Percentiles rank a stretch among this genome's conserved stretches.
These are phyloP conservation scores for Pao palembangensis DNA, from an alignment of 2,113 vertebrate genomes.

Conservation along the genomic window DNA sequence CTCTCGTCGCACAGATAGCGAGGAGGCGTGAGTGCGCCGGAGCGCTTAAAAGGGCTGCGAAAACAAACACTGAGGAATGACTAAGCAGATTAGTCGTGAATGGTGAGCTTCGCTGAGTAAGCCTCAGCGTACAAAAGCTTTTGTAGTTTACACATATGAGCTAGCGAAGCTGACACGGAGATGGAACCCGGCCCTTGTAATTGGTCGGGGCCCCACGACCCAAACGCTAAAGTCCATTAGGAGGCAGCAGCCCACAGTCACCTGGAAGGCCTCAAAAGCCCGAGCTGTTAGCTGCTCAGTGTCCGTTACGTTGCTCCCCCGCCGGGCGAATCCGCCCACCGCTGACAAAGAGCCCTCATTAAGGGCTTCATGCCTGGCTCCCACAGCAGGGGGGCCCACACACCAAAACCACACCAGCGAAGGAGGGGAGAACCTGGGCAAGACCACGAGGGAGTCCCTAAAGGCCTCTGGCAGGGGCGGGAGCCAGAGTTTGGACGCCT, in stretches of 20 bases:
- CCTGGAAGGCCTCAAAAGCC: constrained; percentile 57
- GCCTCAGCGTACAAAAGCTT: constrained; percentile 54
- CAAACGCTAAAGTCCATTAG: constrained; percentile 45
- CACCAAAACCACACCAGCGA: constrained; percentile 61
- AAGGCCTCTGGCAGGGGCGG: constrained; percentile 53
- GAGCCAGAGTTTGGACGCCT: constrained; percentile 7
- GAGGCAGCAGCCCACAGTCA: constrained; percentile 51
- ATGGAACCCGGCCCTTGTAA: constrained; percentile 5
- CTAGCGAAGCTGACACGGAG: constrained; percentile 43
- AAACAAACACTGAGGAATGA: constrained; percentile 58
- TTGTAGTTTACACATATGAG: constrained; percentile 55
- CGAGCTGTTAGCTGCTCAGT: constrained; percentile 39
- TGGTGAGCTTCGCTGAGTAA: constrained; percentile 51
- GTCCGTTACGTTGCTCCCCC: constrained; percentile 42
- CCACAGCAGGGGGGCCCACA: constrained; percentile 58
- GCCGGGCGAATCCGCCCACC: constrained; percentile 59
- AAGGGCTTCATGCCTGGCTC: constrained; percentile 62
- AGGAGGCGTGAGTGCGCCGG: constrained; percentile 37
- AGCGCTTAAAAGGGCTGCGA: constrained; percentile 36
- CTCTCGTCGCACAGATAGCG: constrained; percentile 24
- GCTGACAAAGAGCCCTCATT: constrained; percentile 69
- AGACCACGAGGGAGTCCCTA: constrained; percentile 54
- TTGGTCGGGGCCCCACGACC: constrained; percentile 36
- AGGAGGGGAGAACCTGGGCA: constrained; percentile 25
- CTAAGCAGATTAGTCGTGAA: constrained; percentile 68